These are phyloP conservation scores for Epinotia bilunana DNA, from an alignment of 2,888 invertebrate genomes.

Conservation along the genomic window DNA sequence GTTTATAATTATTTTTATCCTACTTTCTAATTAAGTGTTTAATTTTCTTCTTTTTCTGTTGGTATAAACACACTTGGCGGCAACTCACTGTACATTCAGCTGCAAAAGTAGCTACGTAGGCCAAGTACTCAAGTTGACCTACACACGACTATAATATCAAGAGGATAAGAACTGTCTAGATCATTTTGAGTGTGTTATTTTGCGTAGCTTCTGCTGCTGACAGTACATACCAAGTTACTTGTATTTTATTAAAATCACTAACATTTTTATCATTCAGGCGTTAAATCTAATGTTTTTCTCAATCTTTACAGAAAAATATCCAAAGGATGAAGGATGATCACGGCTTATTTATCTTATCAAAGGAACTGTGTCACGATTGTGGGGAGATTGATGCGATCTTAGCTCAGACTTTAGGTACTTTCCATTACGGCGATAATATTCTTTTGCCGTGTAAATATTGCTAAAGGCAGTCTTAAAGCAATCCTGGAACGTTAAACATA, in stretches of 20 bases:
- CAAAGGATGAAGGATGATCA: constrained; percentile 30
- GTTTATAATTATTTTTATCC: too few relatives aligned
- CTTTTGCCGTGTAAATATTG: constrained; percentile 16
- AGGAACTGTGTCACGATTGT: constrained; percentile 43
- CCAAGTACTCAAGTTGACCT: too few relatives aligned
- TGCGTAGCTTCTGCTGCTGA: too few relatives aligned
- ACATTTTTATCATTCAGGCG: background rate
- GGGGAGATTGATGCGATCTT: constrained; percentile 39
- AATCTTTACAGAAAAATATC: constrained; percentile 19
- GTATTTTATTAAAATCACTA: background rate
- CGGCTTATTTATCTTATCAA: constrained; percentile 40
- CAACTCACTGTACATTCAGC: too few relatives aligned
- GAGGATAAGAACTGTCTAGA: too few relatives aligned
- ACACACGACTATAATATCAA: too few relatives aligned
- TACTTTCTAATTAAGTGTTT: too few relatives aligned
- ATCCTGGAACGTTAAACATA: background rate
- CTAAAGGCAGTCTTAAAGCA: background rate
- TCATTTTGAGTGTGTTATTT: too few relatives aligned
- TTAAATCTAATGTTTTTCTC: constrained; percentile 1
- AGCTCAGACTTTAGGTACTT: constrained; percentile 27
- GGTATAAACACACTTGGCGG: too few relatives aligned
- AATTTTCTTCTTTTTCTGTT: too few relatives aligned
- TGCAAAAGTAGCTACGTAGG: too few relatives aligned
- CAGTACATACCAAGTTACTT: too few relatives aligned
- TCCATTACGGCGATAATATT: constrained; percentile 28